Percentiles rank a stretch among this genome's conserved stretches.
Conservation (phyloP, 2,113 vertebrate genomes). For the Tringa solitaria region DNA sequence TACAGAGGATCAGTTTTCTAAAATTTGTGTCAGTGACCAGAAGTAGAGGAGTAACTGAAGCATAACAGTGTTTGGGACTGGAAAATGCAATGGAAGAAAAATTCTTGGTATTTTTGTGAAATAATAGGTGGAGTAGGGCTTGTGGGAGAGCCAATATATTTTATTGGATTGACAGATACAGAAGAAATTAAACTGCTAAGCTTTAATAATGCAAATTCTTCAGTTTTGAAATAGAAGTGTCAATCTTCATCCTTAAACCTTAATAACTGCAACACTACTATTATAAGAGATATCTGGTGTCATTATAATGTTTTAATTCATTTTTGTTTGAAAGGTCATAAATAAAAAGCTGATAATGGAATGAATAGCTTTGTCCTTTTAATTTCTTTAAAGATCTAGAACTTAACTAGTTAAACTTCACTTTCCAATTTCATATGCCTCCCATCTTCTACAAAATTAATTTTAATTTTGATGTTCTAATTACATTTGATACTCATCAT, state of each 20-base stretch:
- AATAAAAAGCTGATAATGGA: conserved; percentile 5
- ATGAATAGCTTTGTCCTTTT: not conserved
- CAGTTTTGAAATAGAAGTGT: not conserved
- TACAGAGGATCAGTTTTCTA: not conserved
- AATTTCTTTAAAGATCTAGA: not conserved
- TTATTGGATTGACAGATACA: not conserved
- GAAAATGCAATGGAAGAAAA: not conserved
- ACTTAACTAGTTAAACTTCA: not conserved
- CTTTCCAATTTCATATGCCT: not conserved
- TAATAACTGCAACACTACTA: not conserved
- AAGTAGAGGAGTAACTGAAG: not conserved
- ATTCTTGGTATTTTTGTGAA: not conserved
- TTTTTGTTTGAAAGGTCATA: not conserved
- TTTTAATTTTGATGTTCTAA: not conserved
- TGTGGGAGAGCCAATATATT: not conserved
- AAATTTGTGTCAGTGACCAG: not conserved
- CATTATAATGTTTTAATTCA: not conserved
- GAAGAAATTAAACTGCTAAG: not conserved
- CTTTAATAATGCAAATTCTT: conserved; percentile 28
- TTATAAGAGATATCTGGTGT: not conserved
- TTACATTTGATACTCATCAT: not conserved
- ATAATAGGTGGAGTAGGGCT: not conserved
- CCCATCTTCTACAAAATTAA: not conserved
- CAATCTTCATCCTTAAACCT: not conserved
- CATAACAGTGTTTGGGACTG: not conserved